Evolutionary conservation across 1,140 invertebrate genomes (phyloP), one percentile per base, ranked within the genome.

Genomic region (Heliconius nattereri): DNA sequence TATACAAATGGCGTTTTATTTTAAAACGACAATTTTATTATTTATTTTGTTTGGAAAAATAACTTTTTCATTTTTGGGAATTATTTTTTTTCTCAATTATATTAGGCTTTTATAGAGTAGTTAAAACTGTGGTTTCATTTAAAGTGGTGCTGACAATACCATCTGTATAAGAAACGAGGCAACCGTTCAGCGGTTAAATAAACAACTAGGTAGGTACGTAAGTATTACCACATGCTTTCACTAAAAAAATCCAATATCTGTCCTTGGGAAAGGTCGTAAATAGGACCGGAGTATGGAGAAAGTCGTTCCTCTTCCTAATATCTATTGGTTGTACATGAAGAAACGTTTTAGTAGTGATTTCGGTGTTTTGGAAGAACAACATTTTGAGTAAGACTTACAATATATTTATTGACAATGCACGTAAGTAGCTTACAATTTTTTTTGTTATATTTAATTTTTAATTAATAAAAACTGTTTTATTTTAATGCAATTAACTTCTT

Each of bases 241-340:
- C 74, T 70, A 11, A 66, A 66, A 66, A 66, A 66, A 16, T 6
- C 60, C 60, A 66, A 66, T 26, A 11, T 66, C 54, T 7, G 74
- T 23, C 74, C 74, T 75, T 75, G 74, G 40, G 6, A 57, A 37
- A 11, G 40, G 29, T 40, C 23, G 6, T 26, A 70, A 75, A 32
- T 19, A 54, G 40, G 32, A 40, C 54, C 57, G 74, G 74, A 75
- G 60, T 26, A 7, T 16, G 74, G 57, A 66, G 74, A 75, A 75
- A 75, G 74, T 54, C 32, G 57, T 35, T 19, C 74, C 74, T 37
- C 74, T 75, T 5, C 35, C 74, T 23, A 37, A 23, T 75, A 75
- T 40, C 37, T 40, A 45, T 40, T 54, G 8, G 29, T 23, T 66
- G 54, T n/a, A 66, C 11, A 29, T 66, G 60, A 26, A 13, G 60